phyloP scores from a whole-genome alignment of 2,888 invertebrate species.

The Clepsis dumicolana region DNA sequence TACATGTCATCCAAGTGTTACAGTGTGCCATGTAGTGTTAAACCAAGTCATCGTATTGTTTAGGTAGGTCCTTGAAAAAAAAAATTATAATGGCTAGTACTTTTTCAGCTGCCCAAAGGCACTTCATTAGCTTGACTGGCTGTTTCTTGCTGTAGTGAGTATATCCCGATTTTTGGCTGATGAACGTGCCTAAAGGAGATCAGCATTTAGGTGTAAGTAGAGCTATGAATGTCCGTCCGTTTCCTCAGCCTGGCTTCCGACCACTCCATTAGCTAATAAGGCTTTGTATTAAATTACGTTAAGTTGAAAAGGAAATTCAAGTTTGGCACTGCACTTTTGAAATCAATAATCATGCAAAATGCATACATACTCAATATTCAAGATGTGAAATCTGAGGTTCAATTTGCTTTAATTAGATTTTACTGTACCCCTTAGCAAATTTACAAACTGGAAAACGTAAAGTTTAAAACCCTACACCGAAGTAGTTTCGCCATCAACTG shows the following conservation, averaged over 20 bases:
- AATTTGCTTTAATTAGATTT: conserved; percentile 29
- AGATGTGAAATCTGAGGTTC: neutral
- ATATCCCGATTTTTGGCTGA: neutral
- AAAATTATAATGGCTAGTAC: too few species aligned
- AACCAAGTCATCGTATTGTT: too few species aligned
- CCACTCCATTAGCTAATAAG: neutral
- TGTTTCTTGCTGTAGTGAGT: too few species aligned
- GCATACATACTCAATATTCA: neutral
- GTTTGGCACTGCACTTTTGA: conserved; percentile 8
- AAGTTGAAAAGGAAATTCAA: neutral
- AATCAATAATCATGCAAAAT: neutral
- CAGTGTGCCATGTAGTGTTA: too few species aligned
- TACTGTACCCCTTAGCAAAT: conserved; percentile 13
- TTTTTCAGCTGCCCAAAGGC: too few species aligned
- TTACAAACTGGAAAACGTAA: conserved; percentile 20
- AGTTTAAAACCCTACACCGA: conserved; percentile 13
- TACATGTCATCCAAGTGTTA: too few species aligned
- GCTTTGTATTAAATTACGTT: neutral
- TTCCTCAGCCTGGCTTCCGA: neutral
- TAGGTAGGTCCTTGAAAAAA: too few species aligned
- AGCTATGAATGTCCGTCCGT: neutral
- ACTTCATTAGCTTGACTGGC: too few species aligned
- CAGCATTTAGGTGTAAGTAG: neutral
- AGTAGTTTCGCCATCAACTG: conserved; percentile 16
- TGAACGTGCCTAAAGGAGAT: neutral